phyloP scores from a whole-genome alignment of 2,888 invertebrate genomes.

The Sarcophaga subvicina region DNA sequence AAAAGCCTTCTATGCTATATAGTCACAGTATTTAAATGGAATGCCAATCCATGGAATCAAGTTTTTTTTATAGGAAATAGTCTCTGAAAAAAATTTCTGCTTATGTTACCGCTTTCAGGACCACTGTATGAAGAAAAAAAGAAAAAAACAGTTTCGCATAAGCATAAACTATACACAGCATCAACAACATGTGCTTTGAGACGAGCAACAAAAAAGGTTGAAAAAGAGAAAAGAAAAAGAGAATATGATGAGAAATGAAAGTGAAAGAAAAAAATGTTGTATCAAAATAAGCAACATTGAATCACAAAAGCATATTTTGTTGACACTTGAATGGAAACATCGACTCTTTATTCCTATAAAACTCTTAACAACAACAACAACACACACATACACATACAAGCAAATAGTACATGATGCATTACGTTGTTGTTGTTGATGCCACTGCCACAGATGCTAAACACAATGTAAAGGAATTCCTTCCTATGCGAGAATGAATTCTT shows the following conservation, averaged over 20 bases:
- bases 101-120: no score
- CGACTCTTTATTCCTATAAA: conserved; percentile 51
- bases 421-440: conserved; percentile 26
- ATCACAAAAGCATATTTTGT: conserved; percentile 62
- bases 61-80: no score
- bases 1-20: no score
- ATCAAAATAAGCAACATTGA: conserved; percentile 46
- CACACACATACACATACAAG: conserved; percentile 34
- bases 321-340: conserved; percentile 64
- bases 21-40: no score
- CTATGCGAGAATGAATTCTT: conserved; percentile 12
- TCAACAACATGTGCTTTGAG: not conserved
- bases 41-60: no score
- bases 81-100: no score
- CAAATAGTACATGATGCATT: conserved; percentile 16
- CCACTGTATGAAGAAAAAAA: not conserved
- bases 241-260: conserved; percentile 4
- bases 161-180: conserved; percentile 2
- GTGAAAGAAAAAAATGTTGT: not conserved
- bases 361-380: conserved; percentile 40
- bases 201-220: not conserved
- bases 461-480: conserved; percentile 40
- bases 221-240: conserved; percentile 5
- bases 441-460: conserved; percentile 32
- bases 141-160: not conserved